phyloP scores from a whole-genome alignment of 30 jellyfish, hydroid and myxozoan genomes.

The Sanderia malayensis region DNA sequence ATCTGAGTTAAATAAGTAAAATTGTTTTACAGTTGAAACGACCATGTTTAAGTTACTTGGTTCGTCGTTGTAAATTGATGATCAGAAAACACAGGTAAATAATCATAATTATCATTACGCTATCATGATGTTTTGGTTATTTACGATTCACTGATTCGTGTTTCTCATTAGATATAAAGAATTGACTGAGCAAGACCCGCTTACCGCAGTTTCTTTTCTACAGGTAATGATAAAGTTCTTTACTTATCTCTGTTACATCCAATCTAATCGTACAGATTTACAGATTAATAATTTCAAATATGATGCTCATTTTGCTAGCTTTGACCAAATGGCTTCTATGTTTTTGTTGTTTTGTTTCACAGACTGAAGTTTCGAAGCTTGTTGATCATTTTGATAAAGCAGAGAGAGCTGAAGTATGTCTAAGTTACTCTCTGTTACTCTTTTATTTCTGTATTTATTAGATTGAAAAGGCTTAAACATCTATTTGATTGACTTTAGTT shows the following conservation, averaged over 20 bases:
- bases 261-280: no score
- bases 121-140: no score
- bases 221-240: constrained; percentile 79
- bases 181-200: constrained; percentile 54
- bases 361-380: constrained; percentile 72
- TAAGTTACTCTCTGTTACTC: not conserved
- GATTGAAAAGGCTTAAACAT: no score
- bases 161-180: constrained; percentile 72
- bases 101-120: no score
- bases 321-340: no score
- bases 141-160: no score
- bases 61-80: constrained; percentile 68
- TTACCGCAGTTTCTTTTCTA: constrained; percentile 59
- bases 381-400: constrained; percentile 66
- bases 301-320: no score
- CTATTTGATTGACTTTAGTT: constrained; percentile 46
- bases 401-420: constrained; percentile 65
- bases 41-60: constrained; percentile 59
- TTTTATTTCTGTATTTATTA: no score
- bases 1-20: no score
- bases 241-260: no score
- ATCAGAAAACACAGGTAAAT: constrained; percentile 71
- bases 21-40: constrained; percentile 63
- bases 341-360: no score
- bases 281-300: no score